A percentile compares a stretch with the other conserved stretches of the same genome.
phyloP scores from a whole-genome alignment of 2,888 invertebrate genomes.

The Chironomus riparius region DNA sequence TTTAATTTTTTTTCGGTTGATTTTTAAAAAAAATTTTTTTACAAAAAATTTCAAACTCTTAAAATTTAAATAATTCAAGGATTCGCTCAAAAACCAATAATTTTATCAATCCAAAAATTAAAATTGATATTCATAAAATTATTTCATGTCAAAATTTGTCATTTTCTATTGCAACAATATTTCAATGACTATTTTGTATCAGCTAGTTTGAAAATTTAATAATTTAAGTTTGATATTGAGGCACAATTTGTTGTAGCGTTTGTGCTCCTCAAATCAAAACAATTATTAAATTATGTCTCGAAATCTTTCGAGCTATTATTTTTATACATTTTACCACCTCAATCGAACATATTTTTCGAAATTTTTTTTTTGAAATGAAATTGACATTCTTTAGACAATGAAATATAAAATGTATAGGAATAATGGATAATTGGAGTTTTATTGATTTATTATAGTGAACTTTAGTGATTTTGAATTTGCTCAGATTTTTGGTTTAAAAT shows the following conservation, averaged over 20 bases:
- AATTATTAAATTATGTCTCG: slow-evolving; percentile 23
- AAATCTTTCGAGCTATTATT: not conserved
- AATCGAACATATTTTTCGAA: not conserved
- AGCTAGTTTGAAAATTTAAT: not conserved
- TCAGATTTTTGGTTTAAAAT: too few relatives aligned
- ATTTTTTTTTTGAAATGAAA: not conserved
- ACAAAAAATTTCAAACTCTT: too few relatives aligned
- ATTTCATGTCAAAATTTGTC: not conserved
- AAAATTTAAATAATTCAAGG: too few relatives aligned
- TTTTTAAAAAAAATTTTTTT: too few relatives aligned
- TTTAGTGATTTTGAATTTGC: too few relatives aligned
- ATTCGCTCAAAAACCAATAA: too few relatives aligned
- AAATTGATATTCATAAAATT: not conserved
- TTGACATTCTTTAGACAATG: slow-evolving; percentile 3
- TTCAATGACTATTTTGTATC: slow-evolving; percentile 1
- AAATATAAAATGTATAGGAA: not conserved
- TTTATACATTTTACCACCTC: not conserved
- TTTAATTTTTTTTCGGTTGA: too few relatives aligned
- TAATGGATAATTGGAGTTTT: slow-evolving; percentile 19
- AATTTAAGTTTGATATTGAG: not conserved
- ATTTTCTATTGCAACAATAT: not conserved
- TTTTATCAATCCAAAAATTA: too few relatives aligned
- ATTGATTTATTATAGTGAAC: not conserved
- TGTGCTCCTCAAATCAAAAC: slow-evolving; percentile 6
- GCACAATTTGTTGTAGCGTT: not conserved